Conservation (phyloP, 2,113 vertebrate genomes). For the Sinocyclocheilus rhinocerous region DNA sequence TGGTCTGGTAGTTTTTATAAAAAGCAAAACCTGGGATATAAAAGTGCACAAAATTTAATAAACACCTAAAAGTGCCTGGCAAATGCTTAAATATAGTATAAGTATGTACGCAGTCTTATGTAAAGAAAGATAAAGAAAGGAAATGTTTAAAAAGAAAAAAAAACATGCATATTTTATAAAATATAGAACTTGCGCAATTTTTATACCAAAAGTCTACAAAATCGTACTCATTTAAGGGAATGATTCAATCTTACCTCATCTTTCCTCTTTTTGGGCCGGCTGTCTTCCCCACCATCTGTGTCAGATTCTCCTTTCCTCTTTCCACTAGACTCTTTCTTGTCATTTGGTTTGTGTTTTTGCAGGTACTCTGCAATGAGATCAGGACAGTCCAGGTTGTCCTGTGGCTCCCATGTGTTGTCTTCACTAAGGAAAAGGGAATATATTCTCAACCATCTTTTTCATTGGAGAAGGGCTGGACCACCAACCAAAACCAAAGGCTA, state of each 20-base stretch:
- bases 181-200: neutral
- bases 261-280: constrained; percentile 93
- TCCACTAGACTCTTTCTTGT: constrained; percentile 82
- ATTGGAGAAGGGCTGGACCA: neutral
- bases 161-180: neutral
- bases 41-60: neutral
- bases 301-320: constrained; percentile 90
- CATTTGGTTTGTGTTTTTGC: constrained; percentile 86
- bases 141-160: too few species aligned
- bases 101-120: neutral
- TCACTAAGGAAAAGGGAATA: constrained; percentile 74
- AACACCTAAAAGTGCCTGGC: neutral
- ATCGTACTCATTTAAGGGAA: neutral
- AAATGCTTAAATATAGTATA: neutral
- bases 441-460: neutral
- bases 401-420: constrained; percentile 97
- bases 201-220: neutral
- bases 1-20: too few species aligned
- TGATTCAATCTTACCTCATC: constrained; percentile 83
- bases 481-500: neutral
- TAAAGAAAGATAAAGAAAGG: neutral
- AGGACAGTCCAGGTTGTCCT: constrained; percentile 96
- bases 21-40: too few species aligned
- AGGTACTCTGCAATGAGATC: constrained; percentile 96
- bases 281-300: constrained; percentile 82